These are phyloP conservation scores for Hiodon tergisus DNA, from an alignment of 2,113 vertebrate species.

Conservation along the genomic window DNA sequence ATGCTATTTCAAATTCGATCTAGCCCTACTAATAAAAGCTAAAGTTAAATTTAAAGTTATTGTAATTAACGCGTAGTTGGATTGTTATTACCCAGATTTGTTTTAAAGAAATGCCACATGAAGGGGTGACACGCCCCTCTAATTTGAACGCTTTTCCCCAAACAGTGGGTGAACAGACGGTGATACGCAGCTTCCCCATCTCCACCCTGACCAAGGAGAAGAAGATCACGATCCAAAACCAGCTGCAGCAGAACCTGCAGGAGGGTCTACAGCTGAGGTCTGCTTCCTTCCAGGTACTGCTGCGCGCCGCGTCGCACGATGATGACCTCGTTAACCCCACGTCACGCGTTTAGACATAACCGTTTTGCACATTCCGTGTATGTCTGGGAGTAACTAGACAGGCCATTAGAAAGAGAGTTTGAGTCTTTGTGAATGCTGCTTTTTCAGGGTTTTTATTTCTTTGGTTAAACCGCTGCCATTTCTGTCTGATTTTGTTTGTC, in stretches of 20 bases:
- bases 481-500: too few relatives aligned
- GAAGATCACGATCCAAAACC: conserved; percentile 92
- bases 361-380: not conserved
- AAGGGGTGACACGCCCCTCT: too few relatives aligned
- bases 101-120: not conserved
- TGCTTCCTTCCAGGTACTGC: conserved; percentile 84
- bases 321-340: not conserved
- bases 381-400: too few relatives aligned
- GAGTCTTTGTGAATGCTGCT: too few relatives aligned
- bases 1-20: not conserved
- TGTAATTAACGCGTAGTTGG: not conserved
- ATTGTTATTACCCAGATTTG: not conserved
- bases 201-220: conserved; percentile 92
- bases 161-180: conserved; percentile 87
- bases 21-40: too few relatives aligned
- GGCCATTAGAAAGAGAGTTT: too few relatives aligned
- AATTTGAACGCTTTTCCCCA: not conserved
- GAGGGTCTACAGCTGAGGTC: conserved; percentile 92
- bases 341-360: not conserved
- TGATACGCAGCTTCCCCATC: conserved; percentile 89
- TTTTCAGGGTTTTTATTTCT: too few relatives aligned
- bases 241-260: conserved; percentile 91
- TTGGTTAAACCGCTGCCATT: too few relatives aligned
- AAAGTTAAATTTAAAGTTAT: not conserved
- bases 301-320: not conserved